Evolutionary conservation across 1,140 invertebrate species (phyloP), one percentile per base, ranked within the genome.

Genomic region (Phocides pigmalion): DNA sequence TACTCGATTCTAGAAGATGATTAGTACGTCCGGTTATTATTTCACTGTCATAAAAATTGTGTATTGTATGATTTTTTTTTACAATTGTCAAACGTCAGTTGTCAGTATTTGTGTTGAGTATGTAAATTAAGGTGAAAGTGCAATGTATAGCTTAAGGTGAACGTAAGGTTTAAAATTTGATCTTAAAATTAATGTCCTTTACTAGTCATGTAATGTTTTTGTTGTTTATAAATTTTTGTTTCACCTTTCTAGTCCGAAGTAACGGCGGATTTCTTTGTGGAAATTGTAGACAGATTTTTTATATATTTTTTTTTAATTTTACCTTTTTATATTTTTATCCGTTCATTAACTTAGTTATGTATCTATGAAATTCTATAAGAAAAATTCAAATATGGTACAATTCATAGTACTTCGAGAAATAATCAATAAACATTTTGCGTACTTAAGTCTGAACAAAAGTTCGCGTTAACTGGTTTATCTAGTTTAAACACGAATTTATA

Each of bases 201-300:
- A 79, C 68, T 84, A 84, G 79, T 66, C n/a, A 49, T 61, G 67
- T 84, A 81, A 76, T 64, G 56, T 72, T 84, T 82, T 82, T 46
- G 78, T 84, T 86, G 35, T 62, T 79, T 87, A 74, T 81, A 63
- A 66, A 64, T 72, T 79, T 80, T 68, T 63, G 79, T 81, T 84
- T 84, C 72, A 87, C 79, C 73, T 84, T 89, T 90, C 79, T 88
- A 73, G 87, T 86, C 87, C 83, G 72, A 81, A 90, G 87, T 90
- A 90, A 88, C 84, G 85, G 79, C 66, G 66, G 58, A 76, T 68
- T 62, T 68, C 68, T 76, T 22, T 73, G 68, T 74, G 66, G 69
- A 75, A 79, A 77, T 79, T 83, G 69, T 62, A 67, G 70, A 47
- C 47, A 42, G n/a, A n/a, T n/a, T n/a, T n/a, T n/a, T n/a, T n/a